A percentile compares a stretch with the other conserved stretches of the same genome.
Conservation (phyloP, 2,888 invertebrate genomes). For the Odontothrips loti region DNA sequence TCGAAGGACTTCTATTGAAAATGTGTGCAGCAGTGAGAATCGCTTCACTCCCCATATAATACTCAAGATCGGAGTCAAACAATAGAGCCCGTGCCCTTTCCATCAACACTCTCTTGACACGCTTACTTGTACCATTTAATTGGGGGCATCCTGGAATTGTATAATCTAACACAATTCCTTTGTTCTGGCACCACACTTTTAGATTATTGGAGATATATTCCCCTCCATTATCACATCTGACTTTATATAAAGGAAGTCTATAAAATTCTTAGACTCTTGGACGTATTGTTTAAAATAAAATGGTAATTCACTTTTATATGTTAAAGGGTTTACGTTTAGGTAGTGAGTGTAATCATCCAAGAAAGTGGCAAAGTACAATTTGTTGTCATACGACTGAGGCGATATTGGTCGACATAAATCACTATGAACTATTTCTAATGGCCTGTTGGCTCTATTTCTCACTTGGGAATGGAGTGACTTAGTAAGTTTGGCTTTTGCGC, state of each 20-base stretch:
- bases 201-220: conserved; percentile 33
- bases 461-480: conserved; percentile 32
- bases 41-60: conserved; percentile 6
- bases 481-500: conserved; percentile 34
- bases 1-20: conserved; percentile 27
- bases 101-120: conserved; percentile 10
- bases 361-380: conserved; percentile 34
- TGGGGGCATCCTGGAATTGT: background rate
- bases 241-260: no score
- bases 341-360: conserved; percentile 33
- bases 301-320: conserved; percentile 29
- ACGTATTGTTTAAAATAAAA: conserved; percentile 22
- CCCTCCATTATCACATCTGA: conserved; percentile 33
- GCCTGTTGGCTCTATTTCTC: conserved; percentile 29
- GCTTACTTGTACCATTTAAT: conserved; percentile 31
- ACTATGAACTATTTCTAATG: conserved; percentile 33
- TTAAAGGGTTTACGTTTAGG: conserved; percentile 29
- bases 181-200: conserved; percentile 29
- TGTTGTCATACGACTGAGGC: conserved; percentile 32
- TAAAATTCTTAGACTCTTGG: no score
- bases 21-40: background rate
- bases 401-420: conserved; percentile 35
- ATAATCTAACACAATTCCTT: conserved; percentile 30
- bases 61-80: background rate
- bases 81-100: conserved; percentile 7